Evolutionary conservation across 2,797 vertebrate genomes (phyloP), one percentile per base, ranked within the genome.

Genomic region (Myripristis murdjan): DNA sequence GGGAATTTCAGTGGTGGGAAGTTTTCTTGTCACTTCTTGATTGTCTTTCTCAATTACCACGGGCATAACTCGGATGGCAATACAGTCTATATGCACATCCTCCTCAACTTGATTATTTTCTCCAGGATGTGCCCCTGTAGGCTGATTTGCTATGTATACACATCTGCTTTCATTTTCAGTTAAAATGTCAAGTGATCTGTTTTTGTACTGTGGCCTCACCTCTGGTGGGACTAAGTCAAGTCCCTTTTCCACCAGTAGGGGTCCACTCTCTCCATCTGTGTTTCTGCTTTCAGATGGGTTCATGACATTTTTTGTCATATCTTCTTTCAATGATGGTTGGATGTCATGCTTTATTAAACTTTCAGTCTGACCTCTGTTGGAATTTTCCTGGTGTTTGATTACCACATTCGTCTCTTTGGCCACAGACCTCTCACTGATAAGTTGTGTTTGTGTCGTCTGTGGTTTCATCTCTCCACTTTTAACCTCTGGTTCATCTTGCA

Each of bases 61-160:
- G 67, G 83, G 68, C 1, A 90, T 56, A 68, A 92, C 89, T 78
- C 64, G 67, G 64, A 92, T 81, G 43, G 87, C 82, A 72, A 91
- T 91, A 51, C 70, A 64, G 59, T 83, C 90, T 54, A 87, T 91
- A 49, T 91, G 88, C 23, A 91, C 51, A 61, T 64, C 5, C 9
- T 73, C 49, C 0, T 79, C 77, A 18, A 22, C 24, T 69, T 79
- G 63, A 46, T 33, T 66, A 4, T 70, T 62, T n/a, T 77, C 64
- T 65, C 6, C 39, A 41, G 1, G 41, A 3, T 49, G 22, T 39
- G 44, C 75, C 23, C 68, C 53, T 64, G 74, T 47, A 31, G 24
- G 0, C 20, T 75, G 60, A 15, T 31, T 24, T 73, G 73, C 43
- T 37, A 43, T 37, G 58, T 66, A 48, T 35, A 12, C 20, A 2